phyloP scores from a whole-genome alignment of 1,140 invertebrate species.

The Rhyzopertha dominica region DNA sequence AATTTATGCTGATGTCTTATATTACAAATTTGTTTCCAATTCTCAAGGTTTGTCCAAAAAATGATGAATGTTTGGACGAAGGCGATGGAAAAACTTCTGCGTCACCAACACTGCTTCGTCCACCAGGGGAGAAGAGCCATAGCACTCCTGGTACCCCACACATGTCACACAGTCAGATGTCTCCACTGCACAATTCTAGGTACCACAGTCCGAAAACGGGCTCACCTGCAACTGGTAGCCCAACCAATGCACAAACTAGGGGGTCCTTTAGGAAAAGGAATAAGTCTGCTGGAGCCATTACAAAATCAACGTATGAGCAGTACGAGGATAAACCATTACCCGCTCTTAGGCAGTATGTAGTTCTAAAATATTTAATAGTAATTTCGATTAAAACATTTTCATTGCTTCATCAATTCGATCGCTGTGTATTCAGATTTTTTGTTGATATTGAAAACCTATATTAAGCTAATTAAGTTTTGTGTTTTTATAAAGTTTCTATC shows the following conservation, averaged over 20 bases:
- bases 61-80: constrained; percentile 37
- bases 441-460: constrained; percentile 1
- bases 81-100: constrained; percentile 25
- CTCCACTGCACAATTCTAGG: constrained; percentile 47
- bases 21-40: no score
- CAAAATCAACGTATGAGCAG: constrained; percentile 74
- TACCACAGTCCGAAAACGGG: constrained; percentile 40
- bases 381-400: no score
- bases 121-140: constrained; percentile 26
- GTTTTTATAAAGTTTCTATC: no score
- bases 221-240: constrained; percentile 40
- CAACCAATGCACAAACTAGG: constrained; percentile 45
- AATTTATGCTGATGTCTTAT: constrained; percentile 4
- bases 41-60: constrained; percentile 39
- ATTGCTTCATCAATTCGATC: not conserved
- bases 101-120: constrained; percentile 35
- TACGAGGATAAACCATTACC: constrained; percentile 82
- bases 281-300: constrained; percentile 62
- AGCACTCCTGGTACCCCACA: constrained; percentile 26
- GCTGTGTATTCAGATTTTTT: constrained; percentile 5
- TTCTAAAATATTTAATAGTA: no score
- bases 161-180: constrained; percentile 45
- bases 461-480: no score
- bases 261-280: constrained; percentile 64
- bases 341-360: constrained; percentile 73